A percentile compares a stretch with the other conserved stretches of the same genome.
These are phyloP conservation scores for Zophobas atratus DNA, from an alignment of 1,140 invertebrate species.

Conservation along the genomic window DNA sequence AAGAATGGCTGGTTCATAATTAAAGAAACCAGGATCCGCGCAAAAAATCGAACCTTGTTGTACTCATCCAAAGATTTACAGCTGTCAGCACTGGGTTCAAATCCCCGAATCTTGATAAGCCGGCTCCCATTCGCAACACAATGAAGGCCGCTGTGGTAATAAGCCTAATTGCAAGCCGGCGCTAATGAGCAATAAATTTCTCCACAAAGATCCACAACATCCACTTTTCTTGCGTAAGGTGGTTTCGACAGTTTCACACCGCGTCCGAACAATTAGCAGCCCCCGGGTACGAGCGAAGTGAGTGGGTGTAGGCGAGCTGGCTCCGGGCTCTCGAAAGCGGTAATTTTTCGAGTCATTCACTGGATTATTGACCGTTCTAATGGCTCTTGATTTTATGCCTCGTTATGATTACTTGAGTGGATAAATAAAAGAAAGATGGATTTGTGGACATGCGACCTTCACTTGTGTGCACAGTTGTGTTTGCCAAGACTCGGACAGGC, in stretches of 20 bases:
- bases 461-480: background rate
- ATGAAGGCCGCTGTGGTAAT: too few species aligned
- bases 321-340: slow-evolving; percentile 10
- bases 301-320: slow-evolving; percentile 1
- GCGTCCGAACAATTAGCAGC: too few species aligned
- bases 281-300: background rate
- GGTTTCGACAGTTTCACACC: too few species aligned
- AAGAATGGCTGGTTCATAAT: slow-evolving; percentile 17
- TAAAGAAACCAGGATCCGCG: slow-evolving; percentile 6
- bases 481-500: too few species aligned
- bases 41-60: background rate
- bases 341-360: slow-evolving; percentile 1
- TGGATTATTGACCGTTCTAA: slow-evolving; percentile 19
- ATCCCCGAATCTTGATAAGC: too few species aligned
- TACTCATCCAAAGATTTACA: background rate
- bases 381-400: slow-evolving; percentile 25
- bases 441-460: background rate
- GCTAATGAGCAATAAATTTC: too few species aligned
- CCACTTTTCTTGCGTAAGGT: too few species aligned
- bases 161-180: too few species aligned
- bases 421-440: slow-evolving; percentile 1
- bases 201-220: too few species aligned
- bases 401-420: slow-evolving; percentile 8
- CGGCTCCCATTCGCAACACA: too few species aligned
- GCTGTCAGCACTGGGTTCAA: background rate